Percentiles rank a stretch among this genome's conserved stretches.
phyloP scores from a whole-genome alignment of 2,113 vertebrate species.

The Vombatus ursinus region DNA sequence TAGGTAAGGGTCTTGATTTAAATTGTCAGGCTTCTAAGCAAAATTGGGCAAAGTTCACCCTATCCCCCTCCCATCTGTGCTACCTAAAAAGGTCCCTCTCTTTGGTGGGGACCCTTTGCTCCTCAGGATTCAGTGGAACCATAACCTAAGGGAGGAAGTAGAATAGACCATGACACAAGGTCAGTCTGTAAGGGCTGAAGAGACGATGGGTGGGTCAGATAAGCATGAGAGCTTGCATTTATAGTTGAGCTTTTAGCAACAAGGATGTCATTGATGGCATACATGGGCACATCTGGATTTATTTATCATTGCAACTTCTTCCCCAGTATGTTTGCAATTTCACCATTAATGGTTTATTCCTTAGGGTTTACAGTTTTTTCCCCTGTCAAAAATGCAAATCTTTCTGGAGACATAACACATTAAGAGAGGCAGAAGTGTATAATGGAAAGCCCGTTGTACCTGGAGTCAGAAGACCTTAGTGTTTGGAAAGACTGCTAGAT shows the following conservation, averaged over 20 bases:
- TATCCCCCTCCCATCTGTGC: background rate
- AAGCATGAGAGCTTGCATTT: background rate
- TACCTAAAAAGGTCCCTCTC: background rate
- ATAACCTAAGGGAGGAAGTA: background rate
- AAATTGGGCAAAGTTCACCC: background rate
- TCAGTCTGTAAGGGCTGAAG: background rate
- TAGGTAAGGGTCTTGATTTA: background rate
- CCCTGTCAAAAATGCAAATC: background rate
- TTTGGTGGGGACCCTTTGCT: background rate
- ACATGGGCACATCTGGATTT: background rate
- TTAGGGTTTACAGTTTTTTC: background rate
- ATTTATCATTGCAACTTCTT: background rate
- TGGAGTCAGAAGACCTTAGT: background rate
- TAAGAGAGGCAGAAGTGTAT: background rate
- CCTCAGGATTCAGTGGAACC: background rate
- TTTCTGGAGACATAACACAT: background rate
- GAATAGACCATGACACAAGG: background rate
- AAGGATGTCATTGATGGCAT: background rate
- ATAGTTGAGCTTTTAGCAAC: background rate
- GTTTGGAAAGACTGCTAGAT: background rate
- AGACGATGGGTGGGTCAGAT: background rate
- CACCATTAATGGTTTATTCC: background rate
- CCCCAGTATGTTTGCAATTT: background rate
- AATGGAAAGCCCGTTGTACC: background rate
- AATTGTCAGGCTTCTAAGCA: background rate